phyloP scores from a whole-genome alignment of 2,888 invertebrate genomes.

The Alviniconcha strummeri region DNA sequence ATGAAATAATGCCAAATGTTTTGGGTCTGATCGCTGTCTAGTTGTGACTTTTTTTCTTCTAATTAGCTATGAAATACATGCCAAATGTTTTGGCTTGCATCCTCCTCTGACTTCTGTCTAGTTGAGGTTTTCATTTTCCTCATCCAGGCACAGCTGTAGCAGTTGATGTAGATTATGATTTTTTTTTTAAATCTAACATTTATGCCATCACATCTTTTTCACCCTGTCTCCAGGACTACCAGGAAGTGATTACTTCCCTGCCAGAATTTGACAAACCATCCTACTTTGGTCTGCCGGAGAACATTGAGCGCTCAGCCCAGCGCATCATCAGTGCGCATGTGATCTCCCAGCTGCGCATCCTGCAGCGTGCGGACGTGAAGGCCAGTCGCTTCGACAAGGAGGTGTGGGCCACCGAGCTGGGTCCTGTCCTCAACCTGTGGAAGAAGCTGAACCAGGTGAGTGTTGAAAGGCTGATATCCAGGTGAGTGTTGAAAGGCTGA shows the following conservation, averaged over 20 bases:
- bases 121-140: too few relatives aligned
- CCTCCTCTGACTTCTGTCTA: too few relatives aligned
- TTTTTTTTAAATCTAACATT: too few relatives aligned
- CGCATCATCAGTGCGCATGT: conserved; percentile 79
- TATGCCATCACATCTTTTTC: too few relatives aligned
- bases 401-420: conserved; percentile 79
- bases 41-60: too few relatives aligned
- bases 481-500: neutral
- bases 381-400: conserved; percentile 76
- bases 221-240: conserved; percentile 78
- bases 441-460: conserved; percentile 81
- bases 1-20: too few relatives aligned
- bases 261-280: conserved; percentile 84
- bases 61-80: too few relatives aligned
- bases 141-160: too few relatives aligned
- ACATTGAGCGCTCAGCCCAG: conserved; percentile 90
- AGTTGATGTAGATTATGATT: too few relatives aligned
- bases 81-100: too few relatives aligned
- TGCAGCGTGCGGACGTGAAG: conserved; percentile 74
- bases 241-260: conserved; percentile 80
- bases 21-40: too few relatives aligned
- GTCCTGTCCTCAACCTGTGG: conserved; percentile 88
- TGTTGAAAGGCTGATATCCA: neutral
- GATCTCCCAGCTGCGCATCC: conserved; percentile 79
- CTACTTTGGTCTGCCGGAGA: conserved; percentile 89